Base-by-base conservation (phyloP, 2,888 invertebrate genomes). In the Leucoptera coffeella region DNA sequence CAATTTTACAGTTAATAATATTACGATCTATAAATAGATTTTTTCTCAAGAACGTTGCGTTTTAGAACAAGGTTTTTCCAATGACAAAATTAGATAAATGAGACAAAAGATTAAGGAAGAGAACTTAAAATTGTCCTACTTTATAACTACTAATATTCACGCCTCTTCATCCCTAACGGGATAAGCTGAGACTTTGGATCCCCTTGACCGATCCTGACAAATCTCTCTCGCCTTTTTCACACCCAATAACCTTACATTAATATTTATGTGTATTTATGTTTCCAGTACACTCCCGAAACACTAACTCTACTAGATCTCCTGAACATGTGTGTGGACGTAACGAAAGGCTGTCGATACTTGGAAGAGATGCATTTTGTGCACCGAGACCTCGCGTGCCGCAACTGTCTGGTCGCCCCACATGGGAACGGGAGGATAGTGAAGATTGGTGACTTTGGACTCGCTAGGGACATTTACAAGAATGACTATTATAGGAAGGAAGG, bases 281-380 rank as follows among this genome's bases (percentile, higher is more conserved):
- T 30, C n/a, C 52, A 82, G 77, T 74, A 78, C 27, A 73, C 75
- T 1, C 65, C 76, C 0, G 77, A 80, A 8, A 74, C 79, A 0
- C 56, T 97, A 15, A 81, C 81, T 1, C 69, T 96, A 7, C 71
- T 84, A 29, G 96, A 97, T 47, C 71, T 97, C 22, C 64, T 97
- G 24, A 79, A 82, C 40, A 94, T 97, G 82, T 93, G 94, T 53
- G 84, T 92, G 33, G 96, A 99, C 48, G 94, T 99, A 8, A 91
- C 95, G 0, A 81, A 85, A 33, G 99, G 97, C 3, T 96, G 96
- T 53, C 80, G 87, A 28, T 97, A 97, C 54, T 65, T 99, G 32
- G 97, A 99, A 56, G 91, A 93, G 52, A 85, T 93, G 80, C 94
- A 94, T 49, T 97, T 95, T 55, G 94, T 97, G 2, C 96, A 97